Evolutionary conservation across 2,888 invertebrate species (phyloP), one percentile per base, ranked within the genome.

Genomic region (Therioaphis trifolii): DNA sequence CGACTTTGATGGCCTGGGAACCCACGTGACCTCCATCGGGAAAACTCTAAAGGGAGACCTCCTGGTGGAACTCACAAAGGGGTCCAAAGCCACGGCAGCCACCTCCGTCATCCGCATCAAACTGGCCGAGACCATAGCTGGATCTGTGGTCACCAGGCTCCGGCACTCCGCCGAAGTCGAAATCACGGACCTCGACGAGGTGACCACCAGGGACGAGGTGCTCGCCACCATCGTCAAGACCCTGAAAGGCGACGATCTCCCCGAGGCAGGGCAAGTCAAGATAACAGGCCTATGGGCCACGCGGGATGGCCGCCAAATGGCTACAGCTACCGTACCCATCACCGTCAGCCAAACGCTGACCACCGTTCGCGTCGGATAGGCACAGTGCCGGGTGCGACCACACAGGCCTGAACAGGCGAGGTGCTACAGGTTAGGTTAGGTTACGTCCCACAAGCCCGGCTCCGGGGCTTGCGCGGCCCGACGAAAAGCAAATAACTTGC

Each of bases 211-310:
- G 2, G 71, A 49, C 0, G 49, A 72, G 2, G 71, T 72, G 9
- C 49, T 18, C 1, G 27, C 71, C 0, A 49, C 71, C 0, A 18
- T 71, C 0, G 0, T 0, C 1, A 29, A 18, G 18, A 12, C 14
- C n/a, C 14, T 15, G 1, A 1, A 1, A 0, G 27, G 4, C 5
- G 46, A 27, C 15, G 18, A 43, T 0, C 21, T 0, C 43, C 15
- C 14, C 24, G 14, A 0, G 0, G 14, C 0, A 0, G 49, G 27
- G 3, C 18, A 5, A 0, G 2, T 15, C 7, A 27, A 9, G 11
- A 1, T 72, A 9, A 49, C 49, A 0, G 71, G 71, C 3, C 1
- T 49, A 0, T 72, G 71, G 71, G 0, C 9, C 11, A 49, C 27
- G 4, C 5, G 29, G 0, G 7, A 15, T 0, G n/a, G 71, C 11